A percentile compares a stretch with the other conserved stretches of the same genome.
Evolutionary conservation across 1,140 invertebrate species (phyloP).

Genomic region (Procambarus clarkii): DNA sequence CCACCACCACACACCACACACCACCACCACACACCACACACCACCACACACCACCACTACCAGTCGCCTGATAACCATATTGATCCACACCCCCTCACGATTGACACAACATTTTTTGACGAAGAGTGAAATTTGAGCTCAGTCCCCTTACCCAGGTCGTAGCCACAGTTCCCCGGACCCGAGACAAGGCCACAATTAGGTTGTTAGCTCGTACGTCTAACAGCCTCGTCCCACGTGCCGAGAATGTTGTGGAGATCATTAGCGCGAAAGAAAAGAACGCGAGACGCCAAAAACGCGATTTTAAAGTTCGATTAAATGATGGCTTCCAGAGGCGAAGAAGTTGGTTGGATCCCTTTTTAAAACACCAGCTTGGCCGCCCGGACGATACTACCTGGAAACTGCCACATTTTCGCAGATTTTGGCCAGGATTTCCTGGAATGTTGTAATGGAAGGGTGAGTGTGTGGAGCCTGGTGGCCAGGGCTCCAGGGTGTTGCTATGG

Average conservation of each 20-base stretch:
- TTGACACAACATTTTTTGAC: slow-evolving; percentile 1
- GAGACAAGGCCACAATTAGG: not conserved
- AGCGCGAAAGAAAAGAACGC: not conserved
- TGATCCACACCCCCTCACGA: not conserved
- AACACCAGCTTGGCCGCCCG: not conserved
- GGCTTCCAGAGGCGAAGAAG: not conserved
- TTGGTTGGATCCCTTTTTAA: slow-evolving; percentile 5
- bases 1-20: not conserved
- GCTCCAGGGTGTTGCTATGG: no score
- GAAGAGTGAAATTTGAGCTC: not conserved
- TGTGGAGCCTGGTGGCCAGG: no score
- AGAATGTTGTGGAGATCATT: not conserved
- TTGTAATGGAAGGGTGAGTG: no score
- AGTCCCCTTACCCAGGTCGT: not conserved
- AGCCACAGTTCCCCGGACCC: not conserved
- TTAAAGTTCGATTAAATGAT: not conserved
- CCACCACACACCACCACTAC: not conserved
- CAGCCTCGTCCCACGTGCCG: not conserved
- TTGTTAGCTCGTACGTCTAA: not conserved
- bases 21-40: not conserved
- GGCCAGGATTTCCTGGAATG: not conserved
- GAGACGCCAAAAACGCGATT: not conserved
- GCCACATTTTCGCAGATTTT: not conserved
- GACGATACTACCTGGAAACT: not conserved
- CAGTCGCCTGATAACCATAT: not conserved